Conservation (phyloP, 2,888 invertebrate species). For the Pterostichus niger region DNA sequence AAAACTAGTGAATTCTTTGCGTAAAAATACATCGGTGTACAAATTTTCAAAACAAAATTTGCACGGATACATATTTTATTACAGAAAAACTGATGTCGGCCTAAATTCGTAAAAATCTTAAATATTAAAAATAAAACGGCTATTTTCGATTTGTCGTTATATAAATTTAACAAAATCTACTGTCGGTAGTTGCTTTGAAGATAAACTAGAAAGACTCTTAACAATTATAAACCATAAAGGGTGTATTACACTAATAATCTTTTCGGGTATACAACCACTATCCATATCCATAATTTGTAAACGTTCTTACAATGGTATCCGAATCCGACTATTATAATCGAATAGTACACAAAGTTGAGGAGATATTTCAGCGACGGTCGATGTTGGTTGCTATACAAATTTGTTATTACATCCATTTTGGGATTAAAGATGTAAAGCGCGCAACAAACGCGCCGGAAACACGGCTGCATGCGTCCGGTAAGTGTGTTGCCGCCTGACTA, state of each 20-base stretch:
- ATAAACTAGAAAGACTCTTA: too few species aligned
- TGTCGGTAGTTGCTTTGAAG: too few species aligned
- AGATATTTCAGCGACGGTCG: conserved; percentile 6
- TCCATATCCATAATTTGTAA: background rate
- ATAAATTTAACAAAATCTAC: too few species aligned
- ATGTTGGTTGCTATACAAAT: conserved; percentile 31
- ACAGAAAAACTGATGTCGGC: too few species aligned
- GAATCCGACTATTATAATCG: background rate
- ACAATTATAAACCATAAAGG: background rate
- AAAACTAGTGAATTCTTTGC: too few species aligned
- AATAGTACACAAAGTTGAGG: background rate
- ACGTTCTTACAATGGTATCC: background rate
- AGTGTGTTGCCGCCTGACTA: conserved; percentile 47
- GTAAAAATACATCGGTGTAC: too few species aligned
- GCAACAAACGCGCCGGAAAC: conserved; percentile 38
- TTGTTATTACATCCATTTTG: conserved; percentile 50
- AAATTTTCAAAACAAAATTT: too few species aligned
- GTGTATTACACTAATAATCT: background rate
- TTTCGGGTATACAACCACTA: background rate
- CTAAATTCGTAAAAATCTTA: too few species aligned
- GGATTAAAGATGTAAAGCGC: conserved; percentile 54
- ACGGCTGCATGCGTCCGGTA: conserved; percentile 39
- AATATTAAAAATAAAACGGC: too few species aligned
- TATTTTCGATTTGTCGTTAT: too few species aligned
- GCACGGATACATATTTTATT: too few species aligned